phyloP scores from a whole-genome alignment of 2,113 vertebrate species.

The Podiceps cristatus region DNA sequence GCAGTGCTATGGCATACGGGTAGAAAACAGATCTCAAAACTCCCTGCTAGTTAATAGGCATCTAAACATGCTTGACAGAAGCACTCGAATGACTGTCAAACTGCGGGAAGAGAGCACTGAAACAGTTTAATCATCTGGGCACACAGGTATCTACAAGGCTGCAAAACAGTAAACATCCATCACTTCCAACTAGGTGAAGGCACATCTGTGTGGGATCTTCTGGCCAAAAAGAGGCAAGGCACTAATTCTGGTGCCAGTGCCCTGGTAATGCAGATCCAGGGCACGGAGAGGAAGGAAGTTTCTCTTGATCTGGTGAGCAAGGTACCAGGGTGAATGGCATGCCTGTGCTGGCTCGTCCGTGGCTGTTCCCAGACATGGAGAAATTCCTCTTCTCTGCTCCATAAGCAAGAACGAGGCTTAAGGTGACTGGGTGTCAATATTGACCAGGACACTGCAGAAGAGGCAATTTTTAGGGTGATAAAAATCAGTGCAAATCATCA shows the following conservation, averaged over 20 bases:
- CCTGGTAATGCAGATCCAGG: not conserved
- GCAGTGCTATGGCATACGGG: not conserved
- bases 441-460: not conserved
- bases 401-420: not conserved
- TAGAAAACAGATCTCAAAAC: not conserved
- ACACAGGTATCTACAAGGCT: not conserved
- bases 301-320: not conserved
- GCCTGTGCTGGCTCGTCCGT: not conserved
- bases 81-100: not conserved
- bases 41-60: not conserved
- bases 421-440: not conserved
- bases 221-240: not conserved
- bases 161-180: fast-evolving
- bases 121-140: not conserved
- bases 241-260: not conserved
- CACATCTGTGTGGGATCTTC: not conserved
- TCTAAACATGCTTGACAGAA: not conserved
- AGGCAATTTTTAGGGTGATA: not conserved
- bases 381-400: not conserved
- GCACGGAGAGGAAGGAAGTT: not conserved
- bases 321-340: fast-evolving
- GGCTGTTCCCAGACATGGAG: fast-evolving
- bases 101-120: not conserved
- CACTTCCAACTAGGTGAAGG: not conserved
- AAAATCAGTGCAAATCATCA: not conserved